Base-by-base conservation (phyloP, 2,797 vertebrate species). In the Corythornis leucogaster region DNA sequence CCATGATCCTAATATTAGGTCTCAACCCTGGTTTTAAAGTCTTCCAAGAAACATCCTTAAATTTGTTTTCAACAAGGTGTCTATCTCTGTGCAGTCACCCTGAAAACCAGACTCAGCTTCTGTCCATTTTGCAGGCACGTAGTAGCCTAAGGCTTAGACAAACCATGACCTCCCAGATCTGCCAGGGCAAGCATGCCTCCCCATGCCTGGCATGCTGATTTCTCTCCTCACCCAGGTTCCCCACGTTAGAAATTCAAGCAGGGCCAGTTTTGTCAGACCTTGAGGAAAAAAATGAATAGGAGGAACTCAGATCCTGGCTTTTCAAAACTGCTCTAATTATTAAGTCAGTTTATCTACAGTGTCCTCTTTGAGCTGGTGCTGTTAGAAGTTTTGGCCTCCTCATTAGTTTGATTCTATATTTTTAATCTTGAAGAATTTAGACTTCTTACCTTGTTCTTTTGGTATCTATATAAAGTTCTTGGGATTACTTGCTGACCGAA, bases 211-310 rank as follows among this genome's bases (percentile, higher is more conserved):
- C 1, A 1, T 53, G 51, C 30, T 92, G 68, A 80, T 45, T 88
- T 80, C 40, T 83, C 19, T 85, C 45, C 68, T 85, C 84, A 89
- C 15, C 61, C 42, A 57, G 33, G 45, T 77, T 92, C 50, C 74
- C 19, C 42, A 82, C 20, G 57, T 77, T 25, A 94, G 61, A 43
- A 81, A 89, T 87, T 89, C 84, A 90, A 68, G 75, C 26, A 90
- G 10, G 59, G 45, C 84, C 61, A 67, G 93, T 89, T 92, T 78
- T 94, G 84, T 84, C 53, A 87, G 57, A 67, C 33, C 64, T 93
- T 64, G 45, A 77, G 68, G 78, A 61, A 90, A 67, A 90, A 67
- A 54, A 70, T 8, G 85, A 77, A 90, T 77, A 33, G 50, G 92
- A 89, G 62, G 28, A 90, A 80, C 71, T 77, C 42, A 79, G 53